phyloP scores from a whole-genome alignment of 2,888 invertebrate species.

The Cephus runcator region DNA sequence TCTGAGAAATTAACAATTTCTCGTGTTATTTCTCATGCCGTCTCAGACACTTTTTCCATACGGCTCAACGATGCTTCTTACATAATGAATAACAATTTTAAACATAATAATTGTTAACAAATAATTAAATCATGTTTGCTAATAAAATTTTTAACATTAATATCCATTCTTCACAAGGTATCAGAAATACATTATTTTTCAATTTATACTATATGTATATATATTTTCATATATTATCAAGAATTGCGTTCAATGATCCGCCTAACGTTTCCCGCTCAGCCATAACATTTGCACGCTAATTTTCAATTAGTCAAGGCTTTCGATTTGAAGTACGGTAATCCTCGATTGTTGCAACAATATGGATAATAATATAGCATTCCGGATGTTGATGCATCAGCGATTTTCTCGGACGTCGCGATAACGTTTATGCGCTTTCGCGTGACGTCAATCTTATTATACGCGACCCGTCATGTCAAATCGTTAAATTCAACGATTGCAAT shows the following conservation, averaged over 20 bases:
- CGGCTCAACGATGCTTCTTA: no score
- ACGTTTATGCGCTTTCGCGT: conserved; percentile 1
- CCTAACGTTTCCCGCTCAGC: neutral
- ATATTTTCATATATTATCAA: neutral
- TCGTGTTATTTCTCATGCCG: no score
- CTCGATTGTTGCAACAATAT: neutral
- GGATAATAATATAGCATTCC: conserved; percentile 1
- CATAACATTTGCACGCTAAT: neutral
- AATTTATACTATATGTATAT: neutral
- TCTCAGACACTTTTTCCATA: no score
- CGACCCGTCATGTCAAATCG: neutral
- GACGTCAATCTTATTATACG: neutral
- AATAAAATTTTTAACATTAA: no score
- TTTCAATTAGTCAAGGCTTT: conserved; percentile 3
- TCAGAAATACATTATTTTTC: neutral
- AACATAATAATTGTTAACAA: no score
- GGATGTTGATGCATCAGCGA: conserved; percentile 32
- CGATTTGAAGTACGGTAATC: neutral
- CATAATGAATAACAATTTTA: no score
- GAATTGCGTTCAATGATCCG: neutral
- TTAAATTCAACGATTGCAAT: neutral
- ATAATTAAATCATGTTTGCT: no score
- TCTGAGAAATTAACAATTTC: no score
- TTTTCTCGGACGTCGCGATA: conserved; percentile 32
- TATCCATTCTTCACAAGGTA: neutral